These are phyloP conservation scores for Drosophila recens DNA, from an alignment of 2,888 invertebrate genomes.

Conservation along the genomic window DNA sequence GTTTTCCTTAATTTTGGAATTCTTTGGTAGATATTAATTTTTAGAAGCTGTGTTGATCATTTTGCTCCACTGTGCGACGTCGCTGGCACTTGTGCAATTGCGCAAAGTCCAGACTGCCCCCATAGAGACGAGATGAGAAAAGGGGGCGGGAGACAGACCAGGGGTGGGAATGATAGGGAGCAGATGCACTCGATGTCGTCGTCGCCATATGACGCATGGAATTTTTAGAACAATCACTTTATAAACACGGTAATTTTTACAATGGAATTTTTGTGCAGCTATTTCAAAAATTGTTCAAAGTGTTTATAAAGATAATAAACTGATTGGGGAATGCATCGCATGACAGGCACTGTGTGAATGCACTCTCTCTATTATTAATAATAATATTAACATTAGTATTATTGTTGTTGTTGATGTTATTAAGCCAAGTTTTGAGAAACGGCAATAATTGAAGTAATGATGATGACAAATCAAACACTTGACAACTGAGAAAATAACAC, in stretches of 20 bases:
- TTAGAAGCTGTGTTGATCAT: neutral
- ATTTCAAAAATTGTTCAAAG: constrained; percentile 14
- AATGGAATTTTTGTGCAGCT: constrained; percentile 46
- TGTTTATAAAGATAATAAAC: constrained; percentile 41
- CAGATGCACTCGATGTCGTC: constrained; percentile 14
- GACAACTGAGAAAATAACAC: constrained; percentile 32
- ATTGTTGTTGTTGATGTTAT: constrained; percentile 13
- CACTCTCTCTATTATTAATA: constrained; percentile 14
- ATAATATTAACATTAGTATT: neutral
- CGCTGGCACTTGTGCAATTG: constrained; percentile 72
- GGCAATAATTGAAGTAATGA: constrained; percentile 29
- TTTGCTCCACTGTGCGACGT: constrained; percentile 6
- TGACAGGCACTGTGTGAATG: constrained; percentile 22
- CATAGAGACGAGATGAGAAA: constrained; percentile 8
- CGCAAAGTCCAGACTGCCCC: constrained; percentile 66
- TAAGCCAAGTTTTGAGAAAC: constrained; percentile 24
- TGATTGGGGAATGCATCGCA: constrained; percentile 21
- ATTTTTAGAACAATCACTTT: constrained; percentile 34
- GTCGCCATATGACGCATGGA: constrained; percentile 54
- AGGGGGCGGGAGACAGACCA: neutral
- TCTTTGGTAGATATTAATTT: neutral
- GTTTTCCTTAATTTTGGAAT: too few relatives aligned
- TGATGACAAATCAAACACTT: constrained; percentile 28
- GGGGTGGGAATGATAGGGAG: neutral
- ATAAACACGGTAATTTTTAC: constrained; percentile 29